Conservation (phyloP, 1,140 invertebrate genomes). For the Pachypeltis micranthus region DNA sequence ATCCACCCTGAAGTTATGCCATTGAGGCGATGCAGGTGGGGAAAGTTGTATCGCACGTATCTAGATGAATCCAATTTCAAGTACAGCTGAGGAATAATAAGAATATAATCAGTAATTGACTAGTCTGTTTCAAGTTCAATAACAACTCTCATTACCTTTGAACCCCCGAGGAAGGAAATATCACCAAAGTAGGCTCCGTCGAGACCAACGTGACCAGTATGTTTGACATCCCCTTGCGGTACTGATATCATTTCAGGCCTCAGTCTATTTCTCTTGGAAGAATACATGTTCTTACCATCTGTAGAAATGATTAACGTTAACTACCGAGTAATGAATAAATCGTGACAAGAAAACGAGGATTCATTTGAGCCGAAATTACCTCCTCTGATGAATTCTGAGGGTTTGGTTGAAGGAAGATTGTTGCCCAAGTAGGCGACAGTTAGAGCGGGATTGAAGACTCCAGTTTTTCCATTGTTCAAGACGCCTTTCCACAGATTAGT, state of each 20-base stretch:
- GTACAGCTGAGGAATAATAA: no score
- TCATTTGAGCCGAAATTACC: conserved; percentile 32
- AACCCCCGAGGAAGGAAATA: conserved; percentile 68
- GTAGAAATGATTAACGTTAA: conserved; percentile 29
- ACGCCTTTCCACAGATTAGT: conserved; percentile 70
- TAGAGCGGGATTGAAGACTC: conserved; percentile 79
- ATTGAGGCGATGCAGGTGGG: no score
- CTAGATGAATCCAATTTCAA: no score
- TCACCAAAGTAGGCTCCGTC: conserved; percentile 96
- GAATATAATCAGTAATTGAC: no score
- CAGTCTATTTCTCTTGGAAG: conserved; percentile 53
- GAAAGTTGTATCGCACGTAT: no score
- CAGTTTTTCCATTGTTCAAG: conserved; percentile 69
- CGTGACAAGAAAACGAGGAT: not conserved
- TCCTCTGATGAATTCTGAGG: conserved; percentile 43
- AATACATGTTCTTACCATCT: conserved; percentile 42
- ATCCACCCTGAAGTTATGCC: no score
- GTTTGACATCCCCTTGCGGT: conserved; percentile 92
- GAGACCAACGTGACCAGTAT: conserved; percentile 91
- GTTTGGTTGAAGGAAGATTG: conserved; percentile 58
- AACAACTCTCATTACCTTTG: no score
- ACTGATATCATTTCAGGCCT: conserved; percentile 89
- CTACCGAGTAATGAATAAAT: not conserved
- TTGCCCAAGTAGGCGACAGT: conserved; percentile 74
- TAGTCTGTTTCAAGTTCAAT: no score